Base-by-base conservation (phyloP, 2,888 invertebrate species). In the Alsophila aescularia region DNA sequence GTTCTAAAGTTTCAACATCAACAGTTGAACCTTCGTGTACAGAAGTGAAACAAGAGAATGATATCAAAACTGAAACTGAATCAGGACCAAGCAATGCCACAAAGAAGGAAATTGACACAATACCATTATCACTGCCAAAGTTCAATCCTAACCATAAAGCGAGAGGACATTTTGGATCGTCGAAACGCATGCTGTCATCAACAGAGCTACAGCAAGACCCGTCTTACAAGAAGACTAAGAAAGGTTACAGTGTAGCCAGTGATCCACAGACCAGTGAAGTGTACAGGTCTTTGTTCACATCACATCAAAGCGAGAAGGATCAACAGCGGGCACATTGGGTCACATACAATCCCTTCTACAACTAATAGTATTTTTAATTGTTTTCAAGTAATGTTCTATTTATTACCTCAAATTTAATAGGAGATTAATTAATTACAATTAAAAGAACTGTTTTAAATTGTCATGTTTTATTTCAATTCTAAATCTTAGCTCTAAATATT, bases 291-390 rank as follows among this genome's bases (percentile, higher is more conserved):
- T 83, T 99, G 45, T 99, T 99, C 77, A 99, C 98, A 0, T 94
- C 96, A 7, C 98, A 98, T 77, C 94, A 96, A 73, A 95, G 94
- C 49, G 99, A 98, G 51, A 93, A 96, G 70, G 95, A 96, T 47
- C 98, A 99, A 81, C 93, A 95, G 37, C 94, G 96, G 68, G 98
- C 98, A 1, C 98, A 99, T 81, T 99, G 99, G 99, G 95, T 99
- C 50, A 99, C 99, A 0, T 98, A 98, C 75, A 99, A 99, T 93
- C 99, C 99, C 43, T 97, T 97, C 85, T 97, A 97, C 81, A 97
- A 97, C 44, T 66, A 48, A 47, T 89, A 96, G 88, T 13, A 12
- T 32, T 12, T 13, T 12, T 1, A n/a, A 12, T 32, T 7, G 2
- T 32, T 32, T 1, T 5, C 12, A 32, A 44, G 0, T 18, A 18